Base-by-base conservation (phyloP, 2,888 invertebrate genomes). In the Hanleya hanleyi region DNA sequence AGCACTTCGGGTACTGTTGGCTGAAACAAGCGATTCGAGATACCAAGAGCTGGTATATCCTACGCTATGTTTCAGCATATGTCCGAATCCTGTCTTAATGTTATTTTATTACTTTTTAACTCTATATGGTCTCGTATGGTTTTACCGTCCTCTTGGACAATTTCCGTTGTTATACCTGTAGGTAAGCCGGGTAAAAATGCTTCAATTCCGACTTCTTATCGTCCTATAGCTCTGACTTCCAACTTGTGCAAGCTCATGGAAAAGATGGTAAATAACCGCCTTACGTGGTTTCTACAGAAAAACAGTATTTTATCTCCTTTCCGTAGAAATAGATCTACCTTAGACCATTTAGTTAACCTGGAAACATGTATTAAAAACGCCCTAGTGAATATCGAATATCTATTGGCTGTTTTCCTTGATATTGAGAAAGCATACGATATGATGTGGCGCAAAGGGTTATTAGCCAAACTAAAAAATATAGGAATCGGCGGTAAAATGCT, bases 181-280 rank as follows among this genome's bases (percentile, higher is more conserved):
- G 3, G 22, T 4, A 65, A 65, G 12, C 36, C 65, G 35, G 67
- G 67, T 3, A 67, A 67, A 32, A 47, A 67, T 26, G 22, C 38
- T 1, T 7, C 38, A 9, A 1, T 35, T 15, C 47, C 67, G 5
- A n/a, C 32, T 1, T 47, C 47, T 1, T 67, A 67, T 29, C n/a
- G 67, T n/a, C 67, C 67, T n/a, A 67, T 67, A 18, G 15, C 67
- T n/a, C 32, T 67, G 5, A 41, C 49, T 22, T 35, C 35, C 7
- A 18, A 18, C 5, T 32, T 67, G 5, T 67, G 49, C 22, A 49
- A 67, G n/a, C 9, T 67, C 3, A 49, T 67, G 64, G 64, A 64
- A 37, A 4, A 18, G 3, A 35, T 64, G 64, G 26, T 64, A 22
- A 64, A 64, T 37, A 22, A 18, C 1, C 3, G 64, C 15, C 36